These are phyloP conservation scores for Phyllotis vaccarum DNA, from an alignment of 2,797 vertebrate species.

Conservation along the genomic window DNA sequence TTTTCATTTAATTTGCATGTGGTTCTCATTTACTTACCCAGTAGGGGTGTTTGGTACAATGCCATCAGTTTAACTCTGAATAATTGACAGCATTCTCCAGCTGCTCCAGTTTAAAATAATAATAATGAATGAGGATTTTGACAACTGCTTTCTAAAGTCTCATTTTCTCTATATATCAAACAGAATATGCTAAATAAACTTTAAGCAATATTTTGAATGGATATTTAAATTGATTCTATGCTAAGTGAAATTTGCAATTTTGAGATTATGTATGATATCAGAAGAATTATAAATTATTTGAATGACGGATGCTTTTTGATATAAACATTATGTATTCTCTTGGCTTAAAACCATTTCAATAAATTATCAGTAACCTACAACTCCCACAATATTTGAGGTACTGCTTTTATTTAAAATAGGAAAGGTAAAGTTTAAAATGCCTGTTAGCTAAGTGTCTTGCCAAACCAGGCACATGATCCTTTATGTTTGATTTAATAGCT, in stretches of 20 bases:
- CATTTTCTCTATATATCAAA: conserved; percentile 21
- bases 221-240: conserved; percentile 61
- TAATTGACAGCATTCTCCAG: conserved; percentile 26
- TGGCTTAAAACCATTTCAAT: conserved; percentile 49
- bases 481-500: background rate
- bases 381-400: conserved; percentile 35
- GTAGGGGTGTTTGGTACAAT: background rate
- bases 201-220: conserved; percentile 37
- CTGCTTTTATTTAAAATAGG: conserved; percentile 27
- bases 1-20: background rate
- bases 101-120: conserved; percentile 38
- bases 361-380: conserved; percentile 35
- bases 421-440: background rate
- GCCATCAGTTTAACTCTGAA: background rate
- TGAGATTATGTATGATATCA: conserved; percentile 49
- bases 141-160: background rate
- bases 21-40: background rate
- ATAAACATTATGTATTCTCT: conserved; percentile 56
- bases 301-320: conserved; percentile 11
- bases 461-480: background rate
- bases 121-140: background rate
- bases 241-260: conserved; percentile 64
- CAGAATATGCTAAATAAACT: conserved; percentile 21
- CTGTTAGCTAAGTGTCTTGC: background rate
- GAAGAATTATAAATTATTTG: conserved; percentile 54